A percentile compares a stretch with the other conserved stretches of the same genome.
These are phyloP conservation scores for Apodemus agrarius DNA, from an alignment of 2,797 vertebrate genomes.

Conservation along the genomic window DNA sequence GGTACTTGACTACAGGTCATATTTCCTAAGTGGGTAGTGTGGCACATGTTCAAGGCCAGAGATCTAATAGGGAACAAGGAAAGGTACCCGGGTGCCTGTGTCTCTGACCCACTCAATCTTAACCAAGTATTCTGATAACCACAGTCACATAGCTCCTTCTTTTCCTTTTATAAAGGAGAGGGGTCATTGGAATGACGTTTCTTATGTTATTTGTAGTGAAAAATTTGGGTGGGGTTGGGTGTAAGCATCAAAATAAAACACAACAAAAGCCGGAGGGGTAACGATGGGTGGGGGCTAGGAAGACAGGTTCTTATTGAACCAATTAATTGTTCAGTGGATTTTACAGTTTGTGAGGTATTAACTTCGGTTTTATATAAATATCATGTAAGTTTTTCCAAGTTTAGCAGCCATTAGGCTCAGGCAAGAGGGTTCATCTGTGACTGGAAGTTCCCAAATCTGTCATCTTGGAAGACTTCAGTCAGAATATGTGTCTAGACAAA, in stretches of 20 bases:
- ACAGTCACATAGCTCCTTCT: not conserved
- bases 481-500: not conserved
- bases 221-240: not conserved
- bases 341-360: not conserved
- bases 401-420: not conserved
- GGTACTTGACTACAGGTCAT: not conserved
- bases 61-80: not conserved
- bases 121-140: not conserved
- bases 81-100: not conserved
- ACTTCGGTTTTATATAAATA: not conserved
- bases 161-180: not conserved
- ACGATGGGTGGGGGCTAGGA: not conserved
- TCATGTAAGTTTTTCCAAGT: not conserved
- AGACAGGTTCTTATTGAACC: not conserved
- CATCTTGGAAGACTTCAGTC: not conserved
- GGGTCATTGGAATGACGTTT: not conserved
- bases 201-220: not conserved
- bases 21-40: not conserved
- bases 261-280: not conserved
- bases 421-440: not conserved
- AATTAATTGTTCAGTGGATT: not conserved
- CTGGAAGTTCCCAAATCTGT: not conserved
- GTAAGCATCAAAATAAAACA: not conserved
- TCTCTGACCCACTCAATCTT: not conserved
- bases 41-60: not conserved